These are phyloP conservation scores for Drosophila dives DNA, from an alignment of 2,888 invertebrate genomes.

Conservation along the genomic window DNA sequence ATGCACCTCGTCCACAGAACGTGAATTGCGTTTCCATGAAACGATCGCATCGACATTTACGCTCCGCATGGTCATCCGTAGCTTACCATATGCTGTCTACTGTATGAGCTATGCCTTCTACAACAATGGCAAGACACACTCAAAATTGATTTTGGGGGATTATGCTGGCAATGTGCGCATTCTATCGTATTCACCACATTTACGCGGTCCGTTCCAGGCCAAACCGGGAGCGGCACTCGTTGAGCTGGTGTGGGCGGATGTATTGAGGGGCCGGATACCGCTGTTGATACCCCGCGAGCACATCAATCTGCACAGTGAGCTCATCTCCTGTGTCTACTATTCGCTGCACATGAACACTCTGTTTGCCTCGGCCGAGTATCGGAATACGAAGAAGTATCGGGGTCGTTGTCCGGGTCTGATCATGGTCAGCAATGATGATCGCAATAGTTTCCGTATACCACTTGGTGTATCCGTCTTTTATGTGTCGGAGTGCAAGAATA, in stretches of 20 bases:
- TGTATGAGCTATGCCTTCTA: constrained; percentile 81
- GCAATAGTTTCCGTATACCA: constrained; percentile 79
- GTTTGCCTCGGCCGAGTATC: constrained; percentile 89
- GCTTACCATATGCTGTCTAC: constrained; percentile 84
- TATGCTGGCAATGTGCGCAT: constrained; percentile 89
- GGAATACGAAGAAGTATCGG: constrained; percentile 81
- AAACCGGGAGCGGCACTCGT: constrained; percentile 87
- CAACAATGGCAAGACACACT: constrained; percentile 64
- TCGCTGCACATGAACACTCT: constrained; percentile 88
- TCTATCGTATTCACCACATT: constrained; percentile 87
- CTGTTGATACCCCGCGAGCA: constrained; percentile 87
- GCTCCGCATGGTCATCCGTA: constrained; percentile 89
- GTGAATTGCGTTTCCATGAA: constrained; percentile 93
- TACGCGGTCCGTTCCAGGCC: constrained; percentile 90
- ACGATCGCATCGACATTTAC: constrained; percentile 90
- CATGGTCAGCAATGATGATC: constrained; percentile 73
- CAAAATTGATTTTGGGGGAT: constrained; percentile 90
- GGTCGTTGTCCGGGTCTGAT: constrained; percentile 81
- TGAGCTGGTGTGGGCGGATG: constrained; percentile 87
- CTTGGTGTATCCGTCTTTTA: constrained; percentile 88
- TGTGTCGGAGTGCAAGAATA: constrained; percentile 87
- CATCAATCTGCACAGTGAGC: constrained; percentile 87
- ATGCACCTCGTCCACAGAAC: constrained; percentile 91
- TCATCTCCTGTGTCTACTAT: constrained; percentile 90
- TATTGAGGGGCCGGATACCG: constrained; percentile 86